phyloP scores from a whole-genome alignment of 2,888 invertebrate genomes.

The Cataglyphis cursor region DNA sequence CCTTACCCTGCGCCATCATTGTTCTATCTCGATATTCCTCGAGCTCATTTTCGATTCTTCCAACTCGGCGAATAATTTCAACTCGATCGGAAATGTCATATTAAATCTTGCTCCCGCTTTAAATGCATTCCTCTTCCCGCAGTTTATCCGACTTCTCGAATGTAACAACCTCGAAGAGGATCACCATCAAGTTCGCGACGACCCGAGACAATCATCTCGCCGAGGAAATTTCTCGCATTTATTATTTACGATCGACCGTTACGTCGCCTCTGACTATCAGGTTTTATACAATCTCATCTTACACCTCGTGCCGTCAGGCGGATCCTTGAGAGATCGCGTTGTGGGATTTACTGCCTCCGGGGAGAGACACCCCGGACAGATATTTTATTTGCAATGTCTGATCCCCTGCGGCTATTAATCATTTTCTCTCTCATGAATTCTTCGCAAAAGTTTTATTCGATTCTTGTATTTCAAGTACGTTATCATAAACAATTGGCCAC shows the following conservation, averaged over 20 bases:
- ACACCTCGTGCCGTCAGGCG: constrained; percentile 23
- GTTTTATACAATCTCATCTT: constrained; percentile 37
- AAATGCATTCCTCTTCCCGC: not conserved
- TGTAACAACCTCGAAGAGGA: not conserved
- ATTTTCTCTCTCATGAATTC: constrained; percentile 32
- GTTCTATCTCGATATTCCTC: constrained; percentile 21
- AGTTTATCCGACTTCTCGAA: constrained; percentile 24
- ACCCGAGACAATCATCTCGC: not conserved
- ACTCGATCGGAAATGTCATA: constrained; percentile 30
- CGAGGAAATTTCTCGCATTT: not conserved
- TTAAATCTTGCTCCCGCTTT: constrained; percentile 33
- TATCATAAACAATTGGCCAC: constrained; percentile 17
- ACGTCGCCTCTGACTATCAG: constrained; percentile 26
- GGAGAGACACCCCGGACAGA: constrained; percentile 28
- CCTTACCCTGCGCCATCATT: not conserved
- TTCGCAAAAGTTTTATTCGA: constrained; percentile 19
- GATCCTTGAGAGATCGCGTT: constrained; percentile 18
- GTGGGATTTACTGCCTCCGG: constrained; percentile 37
- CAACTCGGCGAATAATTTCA: constrained; percentile 52
- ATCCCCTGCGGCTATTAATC: constrained; percentile 37
- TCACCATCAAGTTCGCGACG: constrained; percentile 9
- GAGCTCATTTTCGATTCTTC: constrained; percentile 19
- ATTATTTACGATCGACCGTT: constrained; percentile 26
- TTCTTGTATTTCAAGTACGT: constrained; percentile 22
- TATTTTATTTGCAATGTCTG: constrained; percentile 42